Evolutionary conservation across 30 jellyfish, hydroid and myxozoan species (phyloP).

Genomic region (Aurelia aurita complex sp. Pacific): DNA sequence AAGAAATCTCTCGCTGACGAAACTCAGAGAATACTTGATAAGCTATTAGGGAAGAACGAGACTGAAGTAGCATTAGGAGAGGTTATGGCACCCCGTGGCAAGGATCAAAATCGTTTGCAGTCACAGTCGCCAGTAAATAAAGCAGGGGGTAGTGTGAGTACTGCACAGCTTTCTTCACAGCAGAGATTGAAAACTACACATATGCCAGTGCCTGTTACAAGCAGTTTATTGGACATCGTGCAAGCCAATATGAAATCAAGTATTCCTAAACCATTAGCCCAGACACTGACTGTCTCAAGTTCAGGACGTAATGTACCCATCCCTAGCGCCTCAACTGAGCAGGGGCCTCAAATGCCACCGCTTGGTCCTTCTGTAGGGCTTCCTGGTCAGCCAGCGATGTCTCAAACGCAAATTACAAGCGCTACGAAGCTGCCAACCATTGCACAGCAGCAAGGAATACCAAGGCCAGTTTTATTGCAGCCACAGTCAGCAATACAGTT

Average conservation of each 20-base stretch:
- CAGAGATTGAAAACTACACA: not conserved
- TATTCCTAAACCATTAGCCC: not conserved
- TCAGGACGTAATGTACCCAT: constrained; percentile 3
- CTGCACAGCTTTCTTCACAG: no score
- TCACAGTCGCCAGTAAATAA: not conserved
- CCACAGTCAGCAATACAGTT: constrained; percentile 28
- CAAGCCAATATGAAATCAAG: not conserved
- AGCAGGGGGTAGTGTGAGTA: not conserved
- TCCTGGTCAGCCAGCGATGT: not conserved
- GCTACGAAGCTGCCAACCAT: constrained; percentile 5
- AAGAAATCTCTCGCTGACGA: constrained; percentile 35
- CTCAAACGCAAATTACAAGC: not conserved
- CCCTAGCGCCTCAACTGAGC: constrained; percentile 12
- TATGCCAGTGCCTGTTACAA: not conserved
- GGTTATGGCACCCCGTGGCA: not conserved
- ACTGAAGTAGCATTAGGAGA: not conserved
- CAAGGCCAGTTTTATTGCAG: constrained; percentile 10
- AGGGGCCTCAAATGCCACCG: constrained; percentile 11
- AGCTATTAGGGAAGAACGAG: constrained; percentile 25
- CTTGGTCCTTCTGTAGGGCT: not conserved
- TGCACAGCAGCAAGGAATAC: not conserved
- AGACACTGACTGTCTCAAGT: constrained; percentile 26
- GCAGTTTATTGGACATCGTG: not conserved
- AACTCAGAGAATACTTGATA: constrained; percentile 50
- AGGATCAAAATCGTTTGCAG: not conserved